Base-by-base conservation (phyloP, 2,113 vertebrate genomes). In the Vicugna pacos region DNA sequence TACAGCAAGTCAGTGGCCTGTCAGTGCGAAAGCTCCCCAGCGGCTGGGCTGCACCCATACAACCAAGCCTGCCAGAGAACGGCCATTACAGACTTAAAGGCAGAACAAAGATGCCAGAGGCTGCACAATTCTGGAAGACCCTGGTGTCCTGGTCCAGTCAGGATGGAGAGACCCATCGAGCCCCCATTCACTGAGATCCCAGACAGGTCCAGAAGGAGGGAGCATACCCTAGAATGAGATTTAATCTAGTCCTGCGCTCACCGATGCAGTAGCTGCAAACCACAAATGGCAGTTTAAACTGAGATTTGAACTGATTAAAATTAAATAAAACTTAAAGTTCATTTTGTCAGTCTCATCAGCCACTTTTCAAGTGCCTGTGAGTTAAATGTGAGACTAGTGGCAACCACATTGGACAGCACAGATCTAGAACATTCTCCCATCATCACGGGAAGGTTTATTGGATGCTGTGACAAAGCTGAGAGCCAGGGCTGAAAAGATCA, bases 291-390 rank as follows among this genome's bases (percentile, higher is more conserved):
- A 65, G 70, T 56, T 89, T 54, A 72, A 70, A 64, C 62, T 89
- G 60, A 81, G 70, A 38, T 72, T 58, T 89, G 22, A 70, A 69
- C 38, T 70, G 90, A 72, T 46, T 85, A 89, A 93, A 95, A 87
- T 67, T 80, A 62, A 64, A 50, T 72, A 83, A 75, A 76, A 84
- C 24, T 88, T 79, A 56, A 84, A 91, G 77, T 80, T 80, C 26
- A 85, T 90, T 89, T 88, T n/a, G 10, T 92, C 22, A 16, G 19
- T 81, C 46, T 87, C 56, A 79, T 14, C n/a, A 38, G 65, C 52
- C 84, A 81, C 65, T n/a, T 89, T 84, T 52, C 32, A 82, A 95
- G 82, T 76, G 19, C 24, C 82, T 8, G 46, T 46, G 9, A 73
- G 46, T 48, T 81, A 64, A 65, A n/a, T 69, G 30, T 70, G 65